Base-by-base conservation (phyloP, 2,113 vertebrate genomes). In the Oncorhynchus keta region DNA sequence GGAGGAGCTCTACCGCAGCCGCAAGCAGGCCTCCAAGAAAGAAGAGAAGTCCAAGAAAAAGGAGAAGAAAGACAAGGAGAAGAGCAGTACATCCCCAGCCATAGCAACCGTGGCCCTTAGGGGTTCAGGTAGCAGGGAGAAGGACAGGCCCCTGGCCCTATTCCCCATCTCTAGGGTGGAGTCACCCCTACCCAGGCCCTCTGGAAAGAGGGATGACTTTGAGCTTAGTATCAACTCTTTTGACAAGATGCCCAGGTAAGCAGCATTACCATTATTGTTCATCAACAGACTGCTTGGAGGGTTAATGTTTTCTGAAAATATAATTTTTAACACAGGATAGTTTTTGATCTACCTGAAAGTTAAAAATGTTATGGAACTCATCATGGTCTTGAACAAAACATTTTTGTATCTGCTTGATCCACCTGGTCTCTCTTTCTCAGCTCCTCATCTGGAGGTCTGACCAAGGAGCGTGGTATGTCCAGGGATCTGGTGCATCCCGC, bases 31-130 rank as follows among this genome's bases (percentile, higher is more conserved):
- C 4, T 83, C 93, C 70, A 97, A 97, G 91, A 97, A 96, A 83
- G 93, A 92, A 59, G 96, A 98, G 71, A 93, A 97, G 90, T 93
- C 96, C 87, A 95, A 97, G 78, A 96, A 96, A 91, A 96, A 98
- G 78, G 89, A 92, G 93, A 84, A 97, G 95, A 86, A 90, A 13
- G 91, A 90, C 22, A 97, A 97, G 86, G 94, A 94, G 48, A 92
- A 92, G 28, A 83, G 86, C n/a, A 93, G 91, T 72, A 93, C 92
- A 28, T 94, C 95, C 0, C 94, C 95, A 1, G 87, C 93, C 16
- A 68, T 86, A 2, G 70, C 9, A 45, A 45, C 9, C 9, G 9
- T 80, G 0, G 57, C 81, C 0, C 88, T 95, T 76, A 95, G 95
- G 81, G 65, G 86, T 73, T 89, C 93, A 0, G 96, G 95, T 71